Base-by-base conservation (phyloP, 1,140 invertebrate species). In the Grapholita molesta region DNA sequence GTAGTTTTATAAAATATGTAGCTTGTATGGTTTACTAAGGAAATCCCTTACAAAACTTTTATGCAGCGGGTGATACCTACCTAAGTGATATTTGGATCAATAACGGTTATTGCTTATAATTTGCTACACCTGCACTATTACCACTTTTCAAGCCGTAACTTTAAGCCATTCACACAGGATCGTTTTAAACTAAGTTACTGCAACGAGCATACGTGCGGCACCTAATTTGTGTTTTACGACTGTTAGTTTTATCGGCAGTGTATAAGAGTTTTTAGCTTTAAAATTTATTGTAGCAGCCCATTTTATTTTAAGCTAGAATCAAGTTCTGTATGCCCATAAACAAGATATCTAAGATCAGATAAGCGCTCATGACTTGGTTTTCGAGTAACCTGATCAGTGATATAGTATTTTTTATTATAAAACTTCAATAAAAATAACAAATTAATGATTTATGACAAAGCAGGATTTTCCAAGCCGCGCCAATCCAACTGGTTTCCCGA, bases 171-270 rank as follows among this genome's bases (percentile, higher is more conserved):
- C 25, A 61, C 55, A 61, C 55, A 61, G n/a, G 55, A 67, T 67
- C 66, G 35, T 67, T 67, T 48, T 67, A 25, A 67, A 24, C 42
- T 67, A 67, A 67, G 66, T 67, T 67, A 67, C 42, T 28, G 42
- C 66, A 48, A 67, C 66, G 42, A 65, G 66, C 66, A 12, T 42
- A 67, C 66, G 66, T 67, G 66, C 35, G 12, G 35, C 66, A 15
- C 66, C 66, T 42, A 67, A 42, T 67, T 67, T 67, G 66, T 67
- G 42, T 67, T 67, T 67, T 67, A 67, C 66, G 35, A 48, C n/a
- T 52, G 38, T 67, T 67, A 67, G 66, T 53, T 67, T 67, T 67
- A 67, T 67, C 23, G 42, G 42, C 42, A 38, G 38, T 67, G 66
- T 67, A 53, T 48, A 52, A 67, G 66, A 25, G 66, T 15, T 25